phyloP scores from a whole-genome alignment of 2,113 vertebrate species.

The Neogobius melanostomus region DNA sequence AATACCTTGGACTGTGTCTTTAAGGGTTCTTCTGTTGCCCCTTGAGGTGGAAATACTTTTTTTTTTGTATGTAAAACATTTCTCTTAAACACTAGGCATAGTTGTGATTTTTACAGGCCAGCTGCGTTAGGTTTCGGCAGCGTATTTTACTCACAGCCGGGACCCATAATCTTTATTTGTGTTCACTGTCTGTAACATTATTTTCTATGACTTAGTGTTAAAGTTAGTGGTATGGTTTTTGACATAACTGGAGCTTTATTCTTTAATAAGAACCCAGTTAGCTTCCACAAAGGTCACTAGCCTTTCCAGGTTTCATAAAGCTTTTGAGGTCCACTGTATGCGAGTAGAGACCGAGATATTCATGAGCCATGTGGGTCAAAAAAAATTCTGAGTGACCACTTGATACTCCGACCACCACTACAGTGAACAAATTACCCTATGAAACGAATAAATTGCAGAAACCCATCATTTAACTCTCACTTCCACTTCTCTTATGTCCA shows the following conservation, averaged over 20 bases:
- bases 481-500: neutral
- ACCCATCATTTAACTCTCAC: neutral
- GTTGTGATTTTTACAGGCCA: neutral
- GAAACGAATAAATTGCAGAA: neutral
- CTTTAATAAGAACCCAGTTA: no score
- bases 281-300: no score
- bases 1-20: slow-evolving; percentile 9
- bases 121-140: neutral
- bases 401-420: neutral
- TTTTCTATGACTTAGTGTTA: neutral
- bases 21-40: slow-evolving; percentile 57
- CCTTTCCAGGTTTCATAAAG: no score
- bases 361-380: no score
- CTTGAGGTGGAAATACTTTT: slow-evolving; percentile 51
- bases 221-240: neutral
- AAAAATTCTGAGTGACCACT: neutral
- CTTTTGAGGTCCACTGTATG: no score
- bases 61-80: neutral
- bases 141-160: neutral
- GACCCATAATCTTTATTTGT: neutral
- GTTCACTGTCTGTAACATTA: neutral
- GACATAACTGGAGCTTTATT: neutral
- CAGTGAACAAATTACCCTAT: neutral
- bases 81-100: neutral
- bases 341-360: no score